A percentile compares a stretch with the other conserved stretches of the same genome.
These are phyloP conservation scores for Sycophila sp. DNA, from an alignment of 1,140 invertebrate genomes.

Conservation along the genomic window DNA sequence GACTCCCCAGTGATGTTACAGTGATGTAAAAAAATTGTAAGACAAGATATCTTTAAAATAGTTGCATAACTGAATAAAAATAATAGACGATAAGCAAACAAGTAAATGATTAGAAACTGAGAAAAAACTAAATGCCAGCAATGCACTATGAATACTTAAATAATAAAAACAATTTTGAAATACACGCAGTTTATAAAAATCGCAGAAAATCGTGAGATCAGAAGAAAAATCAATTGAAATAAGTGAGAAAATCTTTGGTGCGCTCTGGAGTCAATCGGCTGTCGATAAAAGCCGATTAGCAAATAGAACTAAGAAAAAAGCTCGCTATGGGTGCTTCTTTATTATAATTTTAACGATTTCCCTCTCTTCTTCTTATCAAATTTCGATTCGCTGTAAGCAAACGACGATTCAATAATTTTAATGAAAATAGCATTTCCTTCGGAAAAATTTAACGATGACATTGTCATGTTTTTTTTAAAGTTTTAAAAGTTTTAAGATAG, in stretches of 20 bases:
- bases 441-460: too few species aligned
- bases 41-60: constrained; percentile 12
- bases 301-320: background rate
- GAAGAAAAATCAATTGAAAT: background rate
- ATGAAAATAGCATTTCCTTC: background rate
- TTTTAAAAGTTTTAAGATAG: too few species aligned
- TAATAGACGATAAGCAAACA: constrained; percentile 8
- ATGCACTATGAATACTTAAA: background rate
- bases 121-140: constrained; percentile 15
- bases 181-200: background rate
- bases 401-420: background rate
- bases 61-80: constrained; percentile 1
- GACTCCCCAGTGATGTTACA: constrained; percentile 16
- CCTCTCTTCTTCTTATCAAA: background rate
- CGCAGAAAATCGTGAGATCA: background rate
- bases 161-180: background rate
- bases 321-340: constrained; percentile 11
- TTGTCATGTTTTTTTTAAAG: too few species aligned
- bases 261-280: background rate
- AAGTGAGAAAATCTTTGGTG: background rate
- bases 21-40: constrained; percentile 6
- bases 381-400: background rate
- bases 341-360: background rate
- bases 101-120: too few species aligned
- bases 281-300: background rate